These are phyloP conservation scores for Leptopilina boulardi DNA, from an alignment of 1,140 invertebrate species.

Conservation along the genomic window DNA sequence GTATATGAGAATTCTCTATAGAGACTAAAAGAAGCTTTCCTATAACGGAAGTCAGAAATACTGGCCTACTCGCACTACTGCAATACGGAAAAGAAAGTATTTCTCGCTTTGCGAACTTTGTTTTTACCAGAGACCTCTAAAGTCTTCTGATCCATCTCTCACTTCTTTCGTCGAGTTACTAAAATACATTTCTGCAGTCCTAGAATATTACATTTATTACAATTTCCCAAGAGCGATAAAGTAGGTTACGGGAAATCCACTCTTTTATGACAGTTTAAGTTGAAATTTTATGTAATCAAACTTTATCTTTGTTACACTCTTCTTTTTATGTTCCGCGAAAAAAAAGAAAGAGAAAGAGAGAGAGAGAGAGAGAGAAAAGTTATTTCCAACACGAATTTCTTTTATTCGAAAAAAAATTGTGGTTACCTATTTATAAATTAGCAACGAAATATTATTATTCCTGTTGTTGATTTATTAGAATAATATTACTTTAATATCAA, in stretches of 20 bases:
- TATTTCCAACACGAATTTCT: too few species aligned
- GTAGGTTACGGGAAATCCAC: slow-evolving; percentile 7
- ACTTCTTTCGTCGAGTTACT: slow-evolving; percentile 24
- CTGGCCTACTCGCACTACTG: slow-evolving; percentile 27
- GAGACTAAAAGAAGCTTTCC: slow-evolving; percentile 27
- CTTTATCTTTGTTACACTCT: neutral
- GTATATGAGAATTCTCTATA: slow-evolving; percentile 13
- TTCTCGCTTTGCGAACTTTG: slow-evolving; percentile 28
- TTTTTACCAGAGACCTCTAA: neutral
- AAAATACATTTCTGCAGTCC: slow-evolving; percentile 19
- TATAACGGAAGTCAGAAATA: slow-evolving; percentile 29
- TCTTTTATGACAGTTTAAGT: slow-evolving; percentile 10
- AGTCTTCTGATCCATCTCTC: slow-evolving; percentile 31
- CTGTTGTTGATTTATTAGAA: too few species aligned
- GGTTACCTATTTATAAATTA: too few species aligned
- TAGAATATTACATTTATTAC: slow-evolving; percentile 26
- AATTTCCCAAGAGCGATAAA: slow-evolving; percentile 10
- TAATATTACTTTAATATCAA: too few species aligned
- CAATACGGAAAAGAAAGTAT: slow-evolving; percentile 30
- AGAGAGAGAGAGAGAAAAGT: too few species aligned
- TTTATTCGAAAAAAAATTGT: too few species aligned
- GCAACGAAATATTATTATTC: too few species aligned
- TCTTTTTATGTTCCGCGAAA: too few species aligned
- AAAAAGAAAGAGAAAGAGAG: too few species aligned
- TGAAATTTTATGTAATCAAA: slow-evolving; percentile 8